Conservation (phyloP, 1,140 invertebrate species). For the Eumaeus atala region DNA sequence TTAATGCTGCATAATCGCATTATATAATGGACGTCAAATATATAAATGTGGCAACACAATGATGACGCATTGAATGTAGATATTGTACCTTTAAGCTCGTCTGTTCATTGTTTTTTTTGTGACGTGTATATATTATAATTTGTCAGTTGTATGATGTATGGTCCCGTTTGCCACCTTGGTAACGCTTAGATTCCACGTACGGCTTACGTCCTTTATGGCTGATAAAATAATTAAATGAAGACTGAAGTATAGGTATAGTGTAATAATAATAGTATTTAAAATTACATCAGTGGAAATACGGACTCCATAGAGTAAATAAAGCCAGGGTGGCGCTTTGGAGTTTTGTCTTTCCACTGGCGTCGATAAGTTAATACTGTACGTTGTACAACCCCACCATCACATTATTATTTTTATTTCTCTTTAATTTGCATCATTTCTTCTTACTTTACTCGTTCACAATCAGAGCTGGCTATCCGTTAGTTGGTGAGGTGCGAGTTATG, state of each 20-base stretch:
- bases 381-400: constrained; percentile 18
- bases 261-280: constrained; percentile 63
- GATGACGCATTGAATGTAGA: background rate
- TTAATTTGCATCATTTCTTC: constrained; percentile 3
- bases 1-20: too few relatives aligned
- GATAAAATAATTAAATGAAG: constrained; percentile 67
- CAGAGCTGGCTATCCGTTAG: constrained; percentile 1
- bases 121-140: constrained; percentile 18
- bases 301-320: constrained; percentile 21
- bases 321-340: constrained; percentile 19
- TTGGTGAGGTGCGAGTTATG: constrained; percentile 2
- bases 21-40: too few relatives aligned
- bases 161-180: constrained; percentile 33
- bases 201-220: constrained; percentile 35
- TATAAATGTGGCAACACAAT: background rate
- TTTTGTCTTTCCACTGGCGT: constrained; percentile 24
- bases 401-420: constrained; percentile 12
- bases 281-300: constrained; percentile 32
- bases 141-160: constrained; percentile 14
- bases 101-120: constrained; percentile 8
- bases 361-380: constrained; percentile 12
- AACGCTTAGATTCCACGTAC: constrained; percentile 15
- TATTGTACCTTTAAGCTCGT: constrained; percentile 7
- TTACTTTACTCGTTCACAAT: constrained; percentile 12
- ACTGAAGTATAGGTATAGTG: constrained; percentile 70